Base-by-base conservation (phyloP, 2,113 vertebrate genomes). In the Antechinus flavipes region DNA sequence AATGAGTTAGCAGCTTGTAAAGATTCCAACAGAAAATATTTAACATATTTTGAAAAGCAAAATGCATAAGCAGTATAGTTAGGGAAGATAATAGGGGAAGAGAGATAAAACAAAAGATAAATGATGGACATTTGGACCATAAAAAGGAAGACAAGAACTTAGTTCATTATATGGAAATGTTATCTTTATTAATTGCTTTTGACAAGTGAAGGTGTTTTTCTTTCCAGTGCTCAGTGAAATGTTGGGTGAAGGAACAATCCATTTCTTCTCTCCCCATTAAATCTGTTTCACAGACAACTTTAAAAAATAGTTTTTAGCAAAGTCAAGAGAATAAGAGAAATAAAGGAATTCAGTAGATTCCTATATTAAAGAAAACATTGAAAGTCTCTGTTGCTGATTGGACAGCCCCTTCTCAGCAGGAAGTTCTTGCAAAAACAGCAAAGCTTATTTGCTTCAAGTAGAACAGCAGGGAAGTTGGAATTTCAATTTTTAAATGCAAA, bases 201-300 rank as follows among this genome's bases (percentile, higher is more conserved):
- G 95, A 91, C 94, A 91, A 26, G 8, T 49, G 97, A 94, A 96
- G 95, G 92, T n/a, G 89, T 95, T 91, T 91, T 94, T 19, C 50
- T 52, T 91, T 42, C 26, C 91, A 76, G 52, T 93, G 3, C 76
- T 47, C 94, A 93, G 76, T 53, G 95, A 90, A 84, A 95, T 93
- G 97, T 95, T 90, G 68, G 94, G 84, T 55, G 93, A 94, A 92
- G 42, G 92, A 92, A 93, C 90, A 94, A 93, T n/a, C 54, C 61
- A 91, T 94, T 91, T 96, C 50, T 93, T 93, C 95, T 96, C 95
- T 3, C 93, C 97, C 97, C 90, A 54, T 97, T 97, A 96, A 95
- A 96, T 95, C n/a, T 93, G 14, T 93, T 96, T 96, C 95, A 95
- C 91, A 92, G 92, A 95, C 95, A 97, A 94, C 93, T 93, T 89